Percentiles rank a stretch among this genome's conserved stretches.
Conservation (phyloP, 2,797 vertebrate genomes). For the Gadopsis bispinosus region DNA sequence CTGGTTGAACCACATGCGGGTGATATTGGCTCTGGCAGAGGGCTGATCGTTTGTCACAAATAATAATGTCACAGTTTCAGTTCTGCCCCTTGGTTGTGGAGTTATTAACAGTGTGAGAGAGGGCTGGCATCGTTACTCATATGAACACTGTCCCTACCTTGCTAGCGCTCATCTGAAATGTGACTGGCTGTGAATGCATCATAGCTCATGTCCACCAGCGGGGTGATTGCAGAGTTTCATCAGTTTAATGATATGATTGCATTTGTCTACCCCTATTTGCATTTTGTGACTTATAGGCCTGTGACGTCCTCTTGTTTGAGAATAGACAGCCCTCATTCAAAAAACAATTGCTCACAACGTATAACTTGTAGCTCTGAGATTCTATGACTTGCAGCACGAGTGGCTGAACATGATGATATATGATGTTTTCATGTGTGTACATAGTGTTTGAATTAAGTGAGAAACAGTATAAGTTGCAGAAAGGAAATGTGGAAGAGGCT, state of each 20-base stretch:
- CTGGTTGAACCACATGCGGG: constrained; percentile 12
- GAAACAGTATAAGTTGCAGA: no score
- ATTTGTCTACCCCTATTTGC: no score
- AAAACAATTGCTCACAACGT: no score
- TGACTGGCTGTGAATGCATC: constrained; percentile 5
- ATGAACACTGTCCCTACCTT: constrained; percentile 5
- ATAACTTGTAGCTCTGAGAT: no score
- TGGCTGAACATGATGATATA: no score
- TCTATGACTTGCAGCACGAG: no score
- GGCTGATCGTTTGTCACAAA: constrained; percentile 41
- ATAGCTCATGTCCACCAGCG: constrained; percentile 10
- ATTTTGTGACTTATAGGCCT: no score
- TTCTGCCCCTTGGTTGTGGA: constrained; percentile 37
- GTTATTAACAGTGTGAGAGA: constrained; percentile 46
- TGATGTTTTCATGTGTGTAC: no score
- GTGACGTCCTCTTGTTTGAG: no score
- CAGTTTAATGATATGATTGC: not conserved
- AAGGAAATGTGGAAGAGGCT: no score
- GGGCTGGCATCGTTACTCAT: constrained; percentile 39
- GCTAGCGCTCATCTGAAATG: not conserved
- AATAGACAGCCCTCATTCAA: no score
- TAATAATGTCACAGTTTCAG: constrained; percentile 28
- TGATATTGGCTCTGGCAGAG: constrained; percentile 31
- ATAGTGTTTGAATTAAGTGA: no score
- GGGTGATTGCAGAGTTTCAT: not conserved